Evolutionary conservation across 2,888 invertebrate species (phyloP).

Genomic region (Drosophila diplacantha): DNA sequence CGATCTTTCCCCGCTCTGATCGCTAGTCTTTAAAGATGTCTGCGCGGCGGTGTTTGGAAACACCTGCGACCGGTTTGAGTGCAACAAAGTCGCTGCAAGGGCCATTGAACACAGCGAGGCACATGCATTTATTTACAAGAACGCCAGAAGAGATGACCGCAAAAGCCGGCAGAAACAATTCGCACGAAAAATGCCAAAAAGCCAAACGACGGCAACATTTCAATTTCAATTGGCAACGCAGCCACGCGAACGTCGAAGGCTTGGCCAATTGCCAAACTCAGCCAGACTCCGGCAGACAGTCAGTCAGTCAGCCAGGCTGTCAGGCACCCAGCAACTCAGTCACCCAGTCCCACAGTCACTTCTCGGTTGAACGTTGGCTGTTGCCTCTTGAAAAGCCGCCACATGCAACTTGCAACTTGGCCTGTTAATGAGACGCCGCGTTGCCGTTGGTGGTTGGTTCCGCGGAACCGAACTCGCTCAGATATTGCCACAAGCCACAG

Average conservation of each 20-base stretch:
- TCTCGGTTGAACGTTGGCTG: constrained; percentile 49
- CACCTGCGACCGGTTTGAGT: constrained; percentile 18
- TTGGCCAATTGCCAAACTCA: constrained; percentile 45
- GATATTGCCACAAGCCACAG: constrained; percentile 40
- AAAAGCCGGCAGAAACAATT: constrained; percentile 27
- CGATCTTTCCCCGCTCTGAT: constrained; percentile 24
- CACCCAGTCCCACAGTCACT: constrained; percentile 15
- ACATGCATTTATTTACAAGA: constrained; percentile 25
- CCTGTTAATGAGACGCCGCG: constrained; percentile 49
- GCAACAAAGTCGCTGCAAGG: constrained; percentile 2
- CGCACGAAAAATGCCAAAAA: constrained; percentile 62
- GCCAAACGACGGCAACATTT: constrained; percentile 44
- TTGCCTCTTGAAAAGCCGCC: constrained; percentile 62
- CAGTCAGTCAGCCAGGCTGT: neutral
- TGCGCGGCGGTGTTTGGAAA: constrained; percentile 18
- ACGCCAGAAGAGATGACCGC: constrained; percentile 28
- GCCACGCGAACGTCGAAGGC: constrained; percentile 18
- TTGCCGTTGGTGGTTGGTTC: constrained; percentile 46
- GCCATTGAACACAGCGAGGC: neutral
- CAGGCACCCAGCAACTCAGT: neutral
- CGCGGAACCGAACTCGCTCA: constrained; percentile 71
- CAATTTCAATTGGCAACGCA: constrained; percentile 58
- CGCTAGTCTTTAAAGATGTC: constrained; percentile 19
- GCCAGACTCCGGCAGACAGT: neutral
- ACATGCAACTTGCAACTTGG: constrained; percentile 20